Percentiles rank a stretch among this genome's conserved stretches.
These are phyloP conservation scores for Syngnathoides biaculeatus DNA, from an alignment of 2,113 vertebrate species.

Conservation along the genomic window DNA sequence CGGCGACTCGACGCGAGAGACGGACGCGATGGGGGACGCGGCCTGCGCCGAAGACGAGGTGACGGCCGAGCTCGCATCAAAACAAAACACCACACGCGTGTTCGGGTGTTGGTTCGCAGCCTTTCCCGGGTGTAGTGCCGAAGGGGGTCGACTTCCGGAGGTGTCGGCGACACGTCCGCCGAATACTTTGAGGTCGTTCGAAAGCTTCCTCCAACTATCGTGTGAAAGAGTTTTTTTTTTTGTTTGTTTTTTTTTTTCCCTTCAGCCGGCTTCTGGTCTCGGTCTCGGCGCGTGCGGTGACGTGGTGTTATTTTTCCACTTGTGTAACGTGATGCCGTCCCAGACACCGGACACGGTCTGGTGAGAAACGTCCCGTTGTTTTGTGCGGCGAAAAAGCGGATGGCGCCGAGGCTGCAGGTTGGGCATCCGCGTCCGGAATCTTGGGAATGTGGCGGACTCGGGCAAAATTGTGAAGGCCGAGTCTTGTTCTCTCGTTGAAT, in stretches of 20 bases:
- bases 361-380: background rate
- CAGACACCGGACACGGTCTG: background rate
- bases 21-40: slow-evolving; percentile 22
- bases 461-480: background rate
- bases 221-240: background rate
- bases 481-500: background rate
- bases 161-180: no score
- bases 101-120: background rate
- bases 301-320: background rate
- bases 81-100: no score
- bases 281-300: background rate
- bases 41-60: slow-evolving; percentile 50
- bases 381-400: background rate
- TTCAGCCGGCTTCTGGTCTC: background rate
- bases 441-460: background rate
- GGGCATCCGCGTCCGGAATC: background rate
- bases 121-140: no score
- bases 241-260: no score
- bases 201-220: background rate
- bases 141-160: no score
- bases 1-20: slow-evolving; percentile 4
- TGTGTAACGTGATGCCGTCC: background rate
- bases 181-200: background rate
- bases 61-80: background rate
- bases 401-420: background rate